Percentiles rank a stretch among this genome's conserved stretches.
These are phyloP conservation scores for Hippocampus abdominalis DNA, from an alignment of 2,113 vertebrate genomes.

Conservation along the genomic window DNA sequence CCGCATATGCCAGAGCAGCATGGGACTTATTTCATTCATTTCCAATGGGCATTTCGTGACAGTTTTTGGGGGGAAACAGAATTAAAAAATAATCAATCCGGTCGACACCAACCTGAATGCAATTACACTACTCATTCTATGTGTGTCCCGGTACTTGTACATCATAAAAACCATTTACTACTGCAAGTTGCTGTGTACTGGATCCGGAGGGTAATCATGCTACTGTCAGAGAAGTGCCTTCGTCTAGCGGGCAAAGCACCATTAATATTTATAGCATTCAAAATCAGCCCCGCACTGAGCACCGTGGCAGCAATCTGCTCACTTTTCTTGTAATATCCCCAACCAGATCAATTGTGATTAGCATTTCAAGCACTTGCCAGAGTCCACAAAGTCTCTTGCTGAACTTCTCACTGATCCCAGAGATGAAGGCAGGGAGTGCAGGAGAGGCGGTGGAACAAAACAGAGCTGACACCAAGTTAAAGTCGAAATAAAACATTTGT, in stretches of 20 bases:
- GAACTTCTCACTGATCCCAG: conserved; percentile 52
- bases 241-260: conserved; percentile 55
- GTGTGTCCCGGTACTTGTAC: conserved; percentile 9
- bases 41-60: neutral
- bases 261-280: conserved; percentile 68
- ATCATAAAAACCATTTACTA: conserved; percentile 44
- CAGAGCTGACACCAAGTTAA: conserved; percentile 32
- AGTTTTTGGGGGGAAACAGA: neutral
- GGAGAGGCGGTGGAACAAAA: conserved; percentile 29
- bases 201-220: conserved; percentile 62
- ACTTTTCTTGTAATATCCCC: conserved; percentile 39
- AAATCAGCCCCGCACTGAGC: conserved; percentile 66
- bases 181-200: conserved; percentile 33
- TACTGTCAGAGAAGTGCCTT: conserved; percentile 56
- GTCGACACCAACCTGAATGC: conserved; percentile 46
- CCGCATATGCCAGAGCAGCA: neutral
- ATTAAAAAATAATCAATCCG: too few relatives aligned
- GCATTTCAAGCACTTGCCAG: conserved; percentile 53
- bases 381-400: conserved; percentile 43
- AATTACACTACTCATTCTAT: conserved; percentile 52
- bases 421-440: conserved; percentile 38
- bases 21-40: neutral
- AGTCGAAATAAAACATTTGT: conserved; percentile 43
- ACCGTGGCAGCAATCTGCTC: conserved; percentile 61
- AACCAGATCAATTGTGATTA: conserved; percentile 68